Conservation (phyloP, 2,888 invertebrate species). For the Pterostichus madidus region DNA sequence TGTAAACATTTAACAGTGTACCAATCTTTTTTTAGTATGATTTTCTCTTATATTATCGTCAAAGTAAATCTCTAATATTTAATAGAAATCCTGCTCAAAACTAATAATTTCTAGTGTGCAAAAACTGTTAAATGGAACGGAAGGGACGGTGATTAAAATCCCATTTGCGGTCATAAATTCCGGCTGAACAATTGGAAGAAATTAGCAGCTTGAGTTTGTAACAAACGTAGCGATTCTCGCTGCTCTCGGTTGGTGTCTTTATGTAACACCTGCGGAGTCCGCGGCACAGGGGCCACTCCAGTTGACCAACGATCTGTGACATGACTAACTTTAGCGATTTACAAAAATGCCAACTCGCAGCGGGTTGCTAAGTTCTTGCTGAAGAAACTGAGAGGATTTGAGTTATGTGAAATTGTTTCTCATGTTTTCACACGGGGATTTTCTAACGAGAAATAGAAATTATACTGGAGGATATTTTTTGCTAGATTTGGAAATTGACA, state of each 20-base stretch:
- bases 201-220: constrained; percentile 30
- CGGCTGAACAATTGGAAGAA: constrained; percentile 54
- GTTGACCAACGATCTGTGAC: constrained; percentile 52
- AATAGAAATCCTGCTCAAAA: constrained; percentile 42
- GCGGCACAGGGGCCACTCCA: constrained; percentile 31
- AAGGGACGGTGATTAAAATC: constrained; percentile 49
- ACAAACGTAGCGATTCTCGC: constrained; percentile 33
- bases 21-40: too few relatives aligned
- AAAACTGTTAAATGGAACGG: constrained; percentile 47
- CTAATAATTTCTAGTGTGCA: constrained; percentile 35
- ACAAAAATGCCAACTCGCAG: constrained; percentile 46
- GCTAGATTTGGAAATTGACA: too few relatives aligned
- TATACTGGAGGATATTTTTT: too few relatives aligned
- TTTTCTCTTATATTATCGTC: neutral
- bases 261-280: constrained; percentile 49
- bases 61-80: constrained; percentile 47
- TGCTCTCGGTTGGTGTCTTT: constrained; percentile 31
- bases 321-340: constrained; percentile 51
- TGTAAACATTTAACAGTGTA: too few relatives aligned
- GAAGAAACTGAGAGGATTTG: constrained; percentile 23
- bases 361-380: constrained; percentile 16
- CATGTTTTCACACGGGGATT: constrained; percentile 4
- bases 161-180: constrained; percentile 55
- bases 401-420: constrained; percentile 25
- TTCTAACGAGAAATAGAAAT: too few relatives aligned